Conservation (phyloP, 1,140 invertebrate species). For the Apocrypta bakeri region DNA sequence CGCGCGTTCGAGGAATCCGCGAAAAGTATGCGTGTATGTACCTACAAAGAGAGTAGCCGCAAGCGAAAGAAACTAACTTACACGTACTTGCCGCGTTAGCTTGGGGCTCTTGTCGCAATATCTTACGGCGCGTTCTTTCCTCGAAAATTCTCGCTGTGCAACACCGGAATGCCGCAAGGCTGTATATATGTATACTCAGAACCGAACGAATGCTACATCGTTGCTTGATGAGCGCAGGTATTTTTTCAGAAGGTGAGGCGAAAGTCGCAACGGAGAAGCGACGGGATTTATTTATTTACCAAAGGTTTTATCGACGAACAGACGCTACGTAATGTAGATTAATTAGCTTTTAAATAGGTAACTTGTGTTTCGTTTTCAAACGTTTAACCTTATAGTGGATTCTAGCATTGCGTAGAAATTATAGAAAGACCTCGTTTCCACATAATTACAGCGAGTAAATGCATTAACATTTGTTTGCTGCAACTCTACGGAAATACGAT, state of each 20-base stretch:
- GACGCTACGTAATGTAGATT: background rate
- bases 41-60: background rate
- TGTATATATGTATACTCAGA: too few species aligned
- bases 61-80: background rate
- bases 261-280: background rate
- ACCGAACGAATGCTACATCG: too few species aligned
- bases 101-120: background rate
- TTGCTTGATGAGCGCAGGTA: background rate
- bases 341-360: background rate
- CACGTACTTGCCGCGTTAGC: background rate
- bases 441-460: too few species aligned
- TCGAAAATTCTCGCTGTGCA: background rate
- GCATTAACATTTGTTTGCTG: too few species aligned
- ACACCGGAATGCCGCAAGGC: background rate
- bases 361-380: background rate
- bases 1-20: conserved; percentile 18
- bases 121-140: background rate
- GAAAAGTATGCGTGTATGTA: conserved; percentile 28
- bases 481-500: too few species aligned
- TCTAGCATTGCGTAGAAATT: too few species aligned
- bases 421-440: too few species aligned
- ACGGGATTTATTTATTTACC: background rate
- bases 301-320: too few species aligned
- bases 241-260: background rate
- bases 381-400: too few species aligned